Evolutionary conservation across 2,797 vertebrate genomes (phyloP).

Genomic region (Anguilla pacifica): DNA sequence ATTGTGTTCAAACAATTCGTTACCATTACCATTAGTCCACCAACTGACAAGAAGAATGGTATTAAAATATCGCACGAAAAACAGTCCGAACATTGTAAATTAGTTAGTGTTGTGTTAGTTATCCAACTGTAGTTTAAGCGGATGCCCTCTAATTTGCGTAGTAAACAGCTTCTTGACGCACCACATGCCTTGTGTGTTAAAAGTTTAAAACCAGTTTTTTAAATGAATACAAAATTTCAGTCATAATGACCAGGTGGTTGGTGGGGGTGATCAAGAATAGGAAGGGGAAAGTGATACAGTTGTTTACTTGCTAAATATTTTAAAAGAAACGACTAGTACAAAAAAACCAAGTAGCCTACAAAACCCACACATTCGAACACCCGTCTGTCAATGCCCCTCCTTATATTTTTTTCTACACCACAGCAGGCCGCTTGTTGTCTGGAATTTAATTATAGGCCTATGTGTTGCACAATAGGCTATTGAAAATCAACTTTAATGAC

Average conservation of each 20-base stretch:
- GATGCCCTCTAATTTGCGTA: background rate
- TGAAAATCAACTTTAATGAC: background rate
- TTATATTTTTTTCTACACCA: background rate
- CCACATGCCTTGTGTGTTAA: background rate
- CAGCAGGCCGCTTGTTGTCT: background rate
- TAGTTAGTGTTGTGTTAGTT: background rate
- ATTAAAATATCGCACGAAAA: background rate
- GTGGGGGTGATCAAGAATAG: conserved; percentile 12
- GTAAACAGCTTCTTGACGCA: background rate
- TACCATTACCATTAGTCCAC: background rate
- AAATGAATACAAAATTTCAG: background rate
- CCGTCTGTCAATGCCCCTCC: background rate
- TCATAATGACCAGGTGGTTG: background rate
- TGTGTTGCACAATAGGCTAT: background rate
- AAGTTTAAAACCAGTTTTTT: background rate
- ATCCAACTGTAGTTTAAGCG: background rate
- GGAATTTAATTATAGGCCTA: background rate
- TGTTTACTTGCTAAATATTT: conserved; percentile 37
- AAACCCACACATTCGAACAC: background rate
- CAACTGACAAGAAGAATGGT: background rate
- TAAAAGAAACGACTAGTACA: conserved; percentile 6
- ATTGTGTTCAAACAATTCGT: conserved; percentile 2
- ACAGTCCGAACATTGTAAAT: background rate
- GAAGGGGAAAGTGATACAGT: conserved; percentile 6
- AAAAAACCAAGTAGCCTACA: background rate